Conservation (phyloP, 2,113 vertebrate species). For the Apistogramma diplotaenia region DNA sequence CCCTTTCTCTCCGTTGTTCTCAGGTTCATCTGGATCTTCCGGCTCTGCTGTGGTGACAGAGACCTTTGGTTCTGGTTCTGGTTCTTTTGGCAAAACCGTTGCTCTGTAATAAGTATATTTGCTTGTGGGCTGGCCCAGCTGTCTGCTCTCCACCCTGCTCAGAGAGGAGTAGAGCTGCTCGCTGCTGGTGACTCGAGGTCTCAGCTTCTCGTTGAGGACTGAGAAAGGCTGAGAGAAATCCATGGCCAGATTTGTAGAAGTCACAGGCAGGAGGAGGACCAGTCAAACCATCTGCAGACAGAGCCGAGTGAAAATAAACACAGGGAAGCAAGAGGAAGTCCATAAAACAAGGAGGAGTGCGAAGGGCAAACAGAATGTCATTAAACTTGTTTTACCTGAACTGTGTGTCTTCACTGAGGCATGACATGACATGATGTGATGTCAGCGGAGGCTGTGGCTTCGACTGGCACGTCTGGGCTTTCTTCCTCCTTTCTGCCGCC, state of each 20-base stretch:
- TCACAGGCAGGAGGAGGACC: background rate
- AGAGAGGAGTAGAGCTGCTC: constrained; percentile 49
- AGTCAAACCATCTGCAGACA: background rate
- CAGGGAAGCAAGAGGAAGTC: background rate
- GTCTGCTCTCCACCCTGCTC: constrained; percentile 42
- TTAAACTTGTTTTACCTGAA: constrained; percentile 71
- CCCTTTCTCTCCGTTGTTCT: background rate
- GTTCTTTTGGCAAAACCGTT: background rate
- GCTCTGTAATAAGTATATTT: background rate
- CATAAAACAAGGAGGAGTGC: constrained; percentile 6
- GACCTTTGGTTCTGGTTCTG: background rate
- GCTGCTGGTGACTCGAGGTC: constrained; percentile 27
- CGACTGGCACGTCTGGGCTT: background rate
- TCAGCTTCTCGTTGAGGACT: constrained; percentile 51
- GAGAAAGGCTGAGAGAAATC: constrained; percentile 51
- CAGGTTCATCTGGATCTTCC: background rate
- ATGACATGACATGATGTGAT: constrained; percentile 44
- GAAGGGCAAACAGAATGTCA: constrained; percentile 47
- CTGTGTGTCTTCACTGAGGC: background rate
- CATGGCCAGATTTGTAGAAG: constrained; percentile 39
- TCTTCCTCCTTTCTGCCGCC: constrained; percentile 23
- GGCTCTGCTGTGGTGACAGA: background rate
- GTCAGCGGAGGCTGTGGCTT: constrained; percentile 51
- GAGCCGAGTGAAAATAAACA: background rate
- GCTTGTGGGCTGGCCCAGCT: background rate